These are phyloP conservation scores for Alentia gelatinosa DNA, from an alignment of 2,888 invertebrate species.

Conservation along the genomic window DNA sequence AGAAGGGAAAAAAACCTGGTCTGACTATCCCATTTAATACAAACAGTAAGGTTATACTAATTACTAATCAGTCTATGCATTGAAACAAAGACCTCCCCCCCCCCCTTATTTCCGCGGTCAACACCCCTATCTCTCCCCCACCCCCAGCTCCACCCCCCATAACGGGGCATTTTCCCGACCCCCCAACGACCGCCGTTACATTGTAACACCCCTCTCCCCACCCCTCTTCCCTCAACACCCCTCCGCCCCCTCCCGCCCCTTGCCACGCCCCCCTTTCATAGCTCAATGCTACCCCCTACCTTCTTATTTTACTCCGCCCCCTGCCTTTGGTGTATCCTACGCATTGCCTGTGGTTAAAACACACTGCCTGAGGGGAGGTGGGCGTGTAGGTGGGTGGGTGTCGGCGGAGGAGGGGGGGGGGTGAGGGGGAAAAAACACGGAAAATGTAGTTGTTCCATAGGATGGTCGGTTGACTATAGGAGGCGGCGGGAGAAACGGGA, in stretches of 20 bases:
- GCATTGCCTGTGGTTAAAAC: no score
- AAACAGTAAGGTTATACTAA: no score
- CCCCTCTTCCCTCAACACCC: no score
- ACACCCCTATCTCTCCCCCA: background rate
- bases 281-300: background rate
- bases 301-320: background rate
- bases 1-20: no score
- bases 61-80: no score
- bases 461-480: no score
- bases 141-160: background rate
- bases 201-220: background rate
- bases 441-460: no score
- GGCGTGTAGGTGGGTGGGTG: background rate
- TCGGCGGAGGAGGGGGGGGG: background rate
- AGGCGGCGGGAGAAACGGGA: background rate
- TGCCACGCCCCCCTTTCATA: background rate
- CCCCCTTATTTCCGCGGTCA: no score
- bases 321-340: background rate
- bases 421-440: background rate
- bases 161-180: background rate
- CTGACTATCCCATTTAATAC: no score
- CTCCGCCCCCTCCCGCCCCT: background rate
- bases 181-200: background rate
- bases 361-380: no score
- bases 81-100: no score